phyloP scores from a whole-genome alignment of 2,888 invertebrate species.

The Thecophora atra region DNA sequence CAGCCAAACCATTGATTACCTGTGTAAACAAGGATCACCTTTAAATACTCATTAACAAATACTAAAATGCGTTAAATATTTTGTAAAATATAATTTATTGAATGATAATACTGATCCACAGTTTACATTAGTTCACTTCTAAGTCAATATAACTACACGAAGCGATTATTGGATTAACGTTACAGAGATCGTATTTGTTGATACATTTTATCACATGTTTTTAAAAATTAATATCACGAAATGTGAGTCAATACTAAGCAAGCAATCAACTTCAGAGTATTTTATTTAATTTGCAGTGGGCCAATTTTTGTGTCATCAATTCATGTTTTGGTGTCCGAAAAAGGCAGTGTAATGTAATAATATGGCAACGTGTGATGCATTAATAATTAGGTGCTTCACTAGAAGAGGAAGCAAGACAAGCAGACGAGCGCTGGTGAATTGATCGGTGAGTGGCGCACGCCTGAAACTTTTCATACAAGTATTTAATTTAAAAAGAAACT shows the following conservation, averaged over 20 bases:
- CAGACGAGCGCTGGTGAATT: not conserved
- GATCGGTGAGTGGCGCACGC: not conserved
- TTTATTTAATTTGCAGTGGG: not conserved
- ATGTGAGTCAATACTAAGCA: not conserved
- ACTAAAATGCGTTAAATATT: too few species aligned
- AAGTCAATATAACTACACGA: too few species aligned
- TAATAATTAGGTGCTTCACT: not conserved
- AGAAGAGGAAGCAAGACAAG: not conserved
- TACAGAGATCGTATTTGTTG: too few species aligned
- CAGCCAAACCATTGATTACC: too few species aligned
- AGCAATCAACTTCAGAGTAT: not conserved
- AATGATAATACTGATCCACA: too few species aligned
- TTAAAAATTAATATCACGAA: not conserved
- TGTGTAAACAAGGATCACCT: too few species aligned
- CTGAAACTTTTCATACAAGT: not conserved
- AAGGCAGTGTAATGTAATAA: not conserved
- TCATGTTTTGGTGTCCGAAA: not conserved
- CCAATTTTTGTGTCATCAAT: not conserved
- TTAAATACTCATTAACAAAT: too few species aligned
- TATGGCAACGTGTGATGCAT: slow-evolving; percentile 11
- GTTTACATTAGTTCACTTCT: too few species aligned
- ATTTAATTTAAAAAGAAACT: not conserved
- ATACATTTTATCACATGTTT: not conserved
- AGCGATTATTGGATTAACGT: too few species aligned
- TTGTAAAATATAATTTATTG: too few species aligned